A percentile compares a stretch with the other conserved stretches of the same genome.
phyloP scores from a whole-genome alignment of 2,888 invertebrate species.

The Zaprionus obscuricornis region DNA sequence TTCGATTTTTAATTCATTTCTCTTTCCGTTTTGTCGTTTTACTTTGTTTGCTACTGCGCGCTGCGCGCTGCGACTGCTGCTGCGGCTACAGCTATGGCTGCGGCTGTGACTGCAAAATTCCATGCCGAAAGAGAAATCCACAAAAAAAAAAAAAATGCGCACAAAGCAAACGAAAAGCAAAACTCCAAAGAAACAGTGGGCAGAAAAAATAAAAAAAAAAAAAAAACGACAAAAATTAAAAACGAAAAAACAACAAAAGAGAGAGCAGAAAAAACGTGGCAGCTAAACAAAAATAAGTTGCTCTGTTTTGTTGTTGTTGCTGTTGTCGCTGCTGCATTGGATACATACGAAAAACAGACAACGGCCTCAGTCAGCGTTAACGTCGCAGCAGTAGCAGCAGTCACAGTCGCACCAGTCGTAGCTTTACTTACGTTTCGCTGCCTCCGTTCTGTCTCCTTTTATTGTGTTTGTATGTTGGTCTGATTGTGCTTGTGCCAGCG shows the following conservation, averaged over 20 bases:
- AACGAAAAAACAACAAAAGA: slow-evolving; percentile 45
- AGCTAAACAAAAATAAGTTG: slow-evolving; percentile 69
- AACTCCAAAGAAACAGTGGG: slow-evolving; percentile 30
- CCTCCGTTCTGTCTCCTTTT: slow-evolving; percentile 60
- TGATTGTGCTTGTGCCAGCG: slow-evolving; percentile 27
- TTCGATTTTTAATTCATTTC: slow-evolving; percentile 53
- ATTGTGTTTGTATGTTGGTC: slow-evolving; percentile 19
- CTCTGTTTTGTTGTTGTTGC: slow-evolving; percentile 41
- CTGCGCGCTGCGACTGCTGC: too few species aligned
- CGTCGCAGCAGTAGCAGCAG: slow-evolving; percentile 8
- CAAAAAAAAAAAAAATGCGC: slow-evolving; percentile 42
- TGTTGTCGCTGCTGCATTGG: slow-evolving; percentile 42
- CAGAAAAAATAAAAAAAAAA: slow-evolving; percentile 19
- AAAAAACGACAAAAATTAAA: slow-evolving; percentile 18
- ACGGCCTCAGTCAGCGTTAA: slow-evolving; percentile 55
- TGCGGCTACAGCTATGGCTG: too few species aligned
- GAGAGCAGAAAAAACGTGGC: slow-evolving; percentile 58
- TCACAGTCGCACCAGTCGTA: slow-evolving; percentile 9
- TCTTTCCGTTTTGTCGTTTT: slow-evolving; percentile 50
- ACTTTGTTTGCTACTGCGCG: slow-evolving; percentile 17
- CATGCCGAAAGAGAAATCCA: slow-evolving; percentile 63
- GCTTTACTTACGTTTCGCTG: slow-evolving; percentile 42
- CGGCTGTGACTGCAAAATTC: slow-evolving; percentile 48
- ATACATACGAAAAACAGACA: slow-evolving; percentile 65
- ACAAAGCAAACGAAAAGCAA: slow-evolving; percentile 26